These are phyloP conservation scores for Erynnis tages DNA, from an alignment of 2,888 invertebrate genomes.

Conservation along the genomic window DNA sequence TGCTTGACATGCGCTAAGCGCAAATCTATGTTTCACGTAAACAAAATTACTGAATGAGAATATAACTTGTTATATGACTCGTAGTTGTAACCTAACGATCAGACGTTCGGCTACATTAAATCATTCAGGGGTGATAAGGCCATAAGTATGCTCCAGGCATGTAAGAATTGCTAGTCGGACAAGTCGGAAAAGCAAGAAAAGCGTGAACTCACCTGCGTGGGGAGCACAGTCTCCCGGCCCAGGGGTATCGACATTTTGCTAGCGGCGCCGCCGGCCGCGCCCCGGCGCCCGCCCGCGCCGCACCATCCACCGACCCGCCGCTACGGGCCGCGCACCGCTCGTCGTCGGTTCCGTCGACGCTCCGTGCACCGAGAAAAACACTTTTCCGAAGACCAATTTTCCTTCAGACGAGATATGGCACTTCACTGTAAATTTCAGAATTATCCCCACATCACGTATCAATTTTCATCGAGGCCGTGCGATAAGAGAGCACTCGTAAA, in stretches of 20 bases:
- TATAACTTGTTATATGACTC: conserved; percentile 10
- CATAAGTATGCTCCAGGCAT: no score
- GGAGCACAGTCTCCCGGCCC: conserved; percentile 76
- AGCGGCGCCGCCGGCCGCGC: conserved; percentile 79
- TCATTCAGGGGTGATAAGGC: conserved; percentile 20
- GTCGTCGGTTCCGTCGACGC: conserved; percentile 48
- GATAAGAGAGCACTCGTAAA: conserved; percentile 40
- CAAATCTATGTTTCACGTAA: conserved; percentile 4
- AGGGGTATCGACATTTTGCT: conserved; percentile 80
- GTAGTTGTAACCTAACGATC: no score
- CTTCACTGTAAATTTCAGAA: conserved; percentile 39
- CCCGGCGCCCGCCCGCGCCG: conserved; percentile 75
- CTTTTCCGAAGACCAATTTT: conserved; percentile 59
- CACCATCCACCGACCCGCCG: conserved; percentile 73
- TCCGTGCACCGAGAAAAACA: conserved; percentile 70
- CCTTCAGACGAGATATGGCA: conserved; percentile 43
- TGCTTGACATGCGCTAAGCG: background rate
- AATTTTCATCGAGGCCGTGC: conserved; percentile 43
- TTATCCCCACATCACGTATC: conserved; percentile 48
- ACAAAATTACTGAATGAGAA: conserved; percentile 18
- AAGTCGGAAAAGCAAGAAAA: conserved; percentile 41
- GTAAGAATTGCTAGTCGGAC: background rate
- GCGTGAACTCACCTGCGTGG: conserved; percentile 72
- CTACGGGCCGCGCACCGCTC: conserved; percentile 50
- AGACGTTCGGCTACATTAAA: no score